These are phyloP conservation scores for Zaprionus lineosus DNA, from an alignment of 2,888 invertebrate genomes.

Conservation along the genomic window DNA sequence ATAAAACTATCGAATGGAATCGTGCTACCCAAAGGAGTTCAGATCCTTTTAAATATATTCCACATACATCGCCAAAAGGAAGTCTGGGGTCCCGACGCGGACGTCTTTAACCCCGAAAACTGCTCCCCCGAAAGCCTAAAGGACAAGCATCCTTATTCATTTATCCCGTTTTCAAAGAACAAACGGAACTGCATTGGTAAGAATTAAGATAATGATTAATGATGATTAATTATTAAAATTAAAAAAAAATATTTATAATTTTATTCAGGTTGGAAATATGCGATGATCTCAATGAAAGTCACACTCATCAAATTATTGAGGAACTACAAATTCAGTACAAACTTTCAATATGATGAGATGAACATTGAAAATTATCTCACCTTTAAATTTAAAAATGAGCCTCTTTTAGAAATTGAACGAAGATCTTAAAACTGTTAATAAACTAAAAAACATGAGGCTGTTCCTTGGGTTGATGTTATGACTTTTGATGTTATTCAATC, in stretches of 20 bases:
- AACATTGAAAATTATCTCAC: constrained; percentile 66
- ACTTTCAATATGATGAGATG: constrained; percentile 67
- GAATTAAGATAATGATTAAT: no score
- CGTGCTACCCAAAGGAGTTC: constrained; percentile 67
- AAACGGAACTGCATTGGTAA: constrained; percentile 79
- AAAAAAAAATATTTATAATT: no score
- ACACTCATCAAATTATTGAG: constrained; percentile 68
- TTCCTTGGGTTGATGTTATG: no score
- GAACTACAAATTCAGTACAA: constrained; percentile 71
- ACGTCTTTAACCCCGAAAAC: constrained; percentile 78
- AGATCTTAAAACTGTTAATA: no score
- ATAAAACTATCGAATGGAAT: constrained; percentile 66
- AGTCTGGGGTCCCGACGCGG: constrained; percentile 77
- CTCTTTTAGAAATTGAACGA: no score
- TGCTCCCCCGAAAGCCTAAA: constrained; percentile 75
- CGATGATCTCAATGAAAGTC: constrained; percentile 64
- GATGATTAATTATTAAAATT: no score
- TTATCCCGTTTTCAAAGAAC: constrained; percentile 79
- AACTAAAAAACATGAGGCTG: no score
- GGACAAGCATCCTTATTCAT: constrained; percentile 74
- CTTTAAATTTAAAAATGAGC: constrained; percentile 61
- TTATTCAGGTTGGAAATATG: constrained; percentile 73
- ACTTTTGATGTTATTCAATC: no score
- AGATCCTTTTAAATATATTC: constrained; percentile 67
- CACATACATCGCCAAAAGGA: constrained; percentile 73